Percentiles rank a stretch among this genome's conserved stretches.
phyloP scores from a whole-genome alignment of 2,888 invertebrate genomes.

The Idaea aversata region DNA sequence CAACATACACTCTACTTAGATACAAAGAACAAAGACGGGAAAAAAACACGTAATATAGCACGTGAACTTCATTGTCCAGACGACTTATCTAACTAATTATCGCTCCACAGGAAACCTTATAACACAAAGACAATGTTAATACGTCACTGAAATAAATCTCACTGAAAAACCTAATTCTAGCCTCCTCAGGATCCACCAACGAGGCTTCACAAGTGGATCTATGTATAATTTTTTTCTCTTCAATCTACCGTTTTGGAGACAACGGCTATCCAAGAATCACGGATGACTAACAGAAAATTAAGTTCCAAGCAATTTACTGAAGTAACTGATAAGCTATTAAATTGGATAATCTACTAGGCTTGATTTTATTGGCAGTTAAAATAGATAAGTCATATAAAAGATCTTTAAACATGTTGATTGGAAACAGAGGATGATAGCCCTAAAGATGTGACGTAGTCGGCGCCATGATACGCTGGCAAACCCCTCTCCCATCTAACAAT shows the following conservation, averaged over 20 bases:
- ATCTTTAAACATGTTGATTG: not conserved
- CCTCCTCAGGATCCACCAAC: not conserved
- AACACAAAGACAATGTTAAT: slow-evolving; percentile 16
- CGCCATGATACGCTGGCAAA: not conserved
- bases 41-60: slow-evolving; percentile 19
- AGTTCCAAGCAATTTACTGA: not conserved
- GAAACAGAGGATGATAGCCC: not conserved
- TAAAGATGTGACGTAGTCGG: not conserved
- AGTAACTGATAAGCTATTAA: not conserved
- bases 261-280: too few species aligned
- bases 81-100: slow-evolving; percentile 36
- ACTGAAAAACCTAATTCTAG: not conserved
- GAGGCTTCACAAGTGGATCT: too few species aligned
- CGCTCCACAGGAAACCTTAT: slow-evolving; percentile 54
- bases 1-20: not conserved
- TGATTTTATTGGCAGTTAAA: not conserved
- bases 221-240: too few species aligned
- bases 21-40: slow-evolving; percentile 2
- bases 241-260: too few species aligned
- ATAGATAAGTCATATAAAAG: not conserved
- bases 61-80: slow-evolving; percentile 15
- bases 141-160: not conserved
- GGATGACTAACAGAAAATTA: too few species aligned
- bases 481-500: not conserved
- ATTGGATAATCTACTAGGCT: not conserved